phyloP scores from a whole-genome alignment of 1,140 invertebrate species.

The Akabosia matsudoensis region DNA sequence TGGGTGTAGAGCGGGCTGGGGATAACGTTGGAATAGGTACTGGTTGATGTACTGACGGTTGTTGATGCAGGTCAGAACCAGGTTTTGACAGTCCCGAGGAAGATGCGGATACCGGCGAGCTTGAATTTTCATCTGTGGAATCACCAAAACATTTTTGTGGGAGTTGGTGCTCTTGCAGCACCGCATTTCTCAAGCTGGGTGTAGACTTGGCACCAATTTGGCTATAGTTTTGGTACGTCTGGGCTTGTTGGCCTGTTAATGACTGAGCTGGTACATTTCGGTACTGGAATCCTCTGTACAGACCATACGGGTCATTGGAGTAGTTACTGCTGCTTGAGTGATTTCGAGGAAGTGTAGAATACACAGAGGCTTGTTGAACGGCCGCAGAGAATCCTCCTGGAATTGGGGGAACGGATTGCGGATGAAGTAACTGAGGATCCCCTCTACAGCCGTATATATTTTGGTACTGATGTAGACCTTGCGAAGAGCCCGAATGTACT shows the following conservation, averaged over 20 bases:
- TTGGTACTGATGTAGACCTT: not conserved
- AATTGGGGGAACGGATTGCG: not conserved
- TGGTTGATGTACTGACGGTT: not conserved
- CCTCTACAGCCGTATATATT: not conserved
- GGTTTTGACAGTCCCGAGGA: not conserved
- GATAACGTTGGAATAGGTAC: constrained; percentile 11
- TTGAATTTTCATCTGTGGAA: not conserved
- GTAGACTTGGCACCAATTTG: constrained; percentile 34
- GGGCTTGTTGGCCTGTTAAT: not conserved
- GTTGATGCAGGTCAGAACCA: not conserved
- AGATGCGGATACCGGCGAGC: not conserved
- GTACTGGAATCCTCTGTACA: not conserved
- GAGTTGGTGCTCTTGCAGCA: not conserved
- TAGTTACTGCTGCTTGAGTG: not conserved
- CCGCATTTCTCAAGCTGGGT: constrained; percentile 39
- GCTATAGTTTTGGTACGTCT: not conserved
- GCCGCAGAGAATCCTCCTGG: constrained; percentile 9
- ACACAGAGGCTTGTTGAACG: constrained; percentile 3
- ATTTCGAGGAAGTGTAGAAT: constrained; percentile 8
- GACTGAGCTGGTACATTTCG: not conserved
- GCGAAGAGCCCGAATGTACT: not conserved
- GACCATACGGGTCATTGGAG: not conserved
- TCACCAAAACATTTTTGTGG: not conserved
- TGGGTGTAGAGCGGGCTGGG: constrained; percentile 17
- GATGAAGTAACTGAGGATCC: not conserved